Evolutionary conservation across 2,113 vertebrate genomes (phyloP).

Genomic region (Chaetodon auriga): DNA sequence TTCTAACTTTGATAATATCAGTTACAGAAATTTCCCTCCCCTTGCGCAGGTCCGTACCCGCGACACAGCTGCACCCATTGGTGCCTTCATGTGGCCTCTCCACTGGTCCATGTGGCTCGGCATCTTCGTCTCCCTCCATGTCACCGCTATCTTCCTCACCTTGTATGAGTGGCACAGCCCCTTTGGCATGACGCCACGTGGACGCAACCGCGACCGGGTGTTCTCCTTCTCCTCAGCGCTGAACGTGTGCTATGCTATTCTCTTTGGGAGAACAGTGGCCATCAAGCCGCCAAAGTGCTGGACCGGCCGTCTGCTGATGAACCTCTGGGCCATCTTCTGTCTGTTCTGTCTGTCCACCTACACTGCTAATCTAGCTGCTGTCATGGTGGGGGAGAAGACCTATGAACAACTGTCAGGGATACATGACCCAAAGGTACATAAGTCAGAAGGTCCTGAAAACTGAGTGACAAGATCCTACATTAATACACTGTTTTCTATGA

Average conservation of each 20-base stretch:
- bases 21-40: neutral
- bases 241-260: conserved; percentile 96
- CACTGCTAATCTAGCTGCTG: conserved; percentile 95
- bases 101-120: conserved; percentile 99
- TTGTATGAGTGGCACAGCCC: conserved; percentile 97
- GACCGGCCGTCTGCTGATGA: conserved; percentile 97
- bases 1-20: neutral
- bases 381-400: conserved; percentile 98
- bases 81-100: conserved; percentile 97
- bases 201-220: conserved; percentile 91
- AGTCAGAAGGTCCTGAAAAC: neutral
- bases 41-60: conserved; percentile 86
- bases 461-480: neutral
- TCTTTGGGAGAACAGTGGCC: conserved; percentile 94
- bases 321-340: conserved; percentile 99
- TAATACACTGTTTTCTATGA: neutral
- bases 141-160: conserved; percentile 94
- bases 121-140: conserved; percentile 93
- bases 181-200: conserved; percentile 94
- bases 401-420: conserved; percentile 95
- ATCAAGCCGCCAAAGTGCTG: conserved; percentile 98
- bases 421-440: conserved; percentile 93
- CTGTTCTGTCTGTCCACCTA: conserved; percentile 95
- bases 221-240: conserved; percentile 98
- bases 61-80: conserved; percentile 92